Evolutionary conservation across 2,797 vertebrate genomes (phyloP), one percentile per base, ranked within the genome.

Genomic region (Typhlichthys eigenmanni): DNA sequence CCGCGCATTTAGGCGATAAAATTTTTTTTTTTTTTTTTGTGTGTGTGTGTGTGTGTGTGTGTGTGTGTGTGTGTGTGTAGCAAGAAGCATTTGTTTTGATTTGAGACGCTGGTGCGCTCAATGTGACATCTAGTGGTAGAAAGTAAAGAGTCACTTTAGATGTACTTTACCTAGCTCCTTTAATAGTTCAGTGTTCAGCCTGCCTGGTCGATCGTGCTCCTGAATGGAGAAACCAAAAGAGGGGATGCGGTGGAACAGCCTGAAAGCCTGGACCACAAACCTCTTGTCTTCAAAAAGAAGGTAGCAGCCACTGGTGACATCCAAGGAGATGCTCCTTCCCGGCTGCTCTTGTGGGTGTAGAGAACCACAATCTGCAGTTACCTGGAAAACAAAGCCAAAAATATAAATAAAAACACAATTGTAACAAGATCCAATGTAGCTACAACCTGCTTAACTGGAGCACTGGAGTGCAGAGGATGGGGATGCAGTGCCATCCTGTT

Each of bases 161-260:
- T 55, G 48, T 14, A 1, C 0, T 13, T 82, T 88, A 98, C 97
- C 96, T 0, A 98, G 87, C 19, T 94, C 92, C 55, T 91, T 94
- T 7, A 98, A 87, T 7, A 93, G 88, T 56, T 93, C 91, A 0
- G 91, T 92, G 0, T 95, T 92, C 63, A 98, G 92, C 75, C 86
- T 93, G 1, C 96, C 96, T 0, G 94, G 82, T 10, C 93, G 92
- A 34, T 95, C 90, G 14, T 81, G 91, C 82, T 98, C 97, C 43
- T 93, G 70, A 17, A 98, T 65, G 16, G 93, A 90, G 73, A 97
- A 98, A 0, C 97, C 96, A 54, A 98, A 98, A 8, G 96, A 98
- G 1, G 96, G 95, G 53, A 98, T 65, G 11, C 95, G 93, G 71
- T 98, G 97, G 64, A 93, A 96, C n/a, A 98, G 89, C 68, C 93